These are phyloP conservation scores for Strigamia transsilvanica DNA, from an alignment of 2,888 invertebrate genomes.

Conservation along the genomic window DNA sequence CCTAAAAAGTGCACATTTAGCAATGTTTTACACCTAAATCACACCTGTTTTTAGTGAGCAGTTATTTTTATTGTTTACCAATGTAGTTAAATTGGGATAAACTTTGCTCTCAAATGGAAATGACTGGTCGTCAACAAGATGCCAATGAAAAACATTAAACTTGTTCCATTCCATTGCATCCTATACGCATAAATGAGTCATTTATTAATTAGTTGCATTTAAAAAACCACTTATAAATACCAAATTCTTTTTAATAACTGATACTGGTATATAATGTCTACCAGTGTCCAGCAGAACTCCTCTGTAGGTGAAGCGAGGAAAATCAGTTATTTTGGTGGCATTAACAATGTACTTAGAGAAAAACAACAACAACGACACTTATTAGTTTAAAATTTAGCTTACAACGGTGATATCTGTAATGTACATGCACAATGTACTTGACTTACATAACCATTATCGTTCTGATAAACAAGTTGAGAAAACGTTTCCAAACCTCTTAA, in stretches of 20 bases:
- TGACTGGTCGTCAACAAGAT: conserved; percentile 83
- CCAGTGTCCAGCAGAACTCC: conserved; percentile 90
- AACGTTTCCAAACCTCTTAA: conserved; percentile 87
- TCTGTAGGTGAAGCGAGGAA: conserved; percentile 85
- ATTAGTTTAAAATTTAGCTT: background rate
- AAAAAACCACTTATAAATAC: conserved; percentile 57
- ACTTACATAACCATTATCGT: conserved; percentile 64
- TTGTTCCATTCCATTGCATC: conserved; percentile 92
- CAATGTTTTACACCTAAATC: background rate
- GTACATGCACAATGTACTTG: conserved; percentile 58
- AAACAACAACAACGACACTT: conserved; percentile 56
- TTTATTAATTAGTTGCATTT: background rate
- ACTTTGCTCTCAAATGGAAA: conserved; percentile 77
- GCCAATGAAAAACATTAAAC: conserved; percentile 93
- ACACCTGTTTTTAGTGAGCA: background rate
- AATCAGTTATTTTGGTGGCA: conserved; percentile 75
- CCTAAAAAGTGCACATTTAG: background rate
- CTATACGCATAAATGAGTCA: conserved; percentile 56
- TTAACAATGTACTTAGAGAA: conserved; percentile 73
- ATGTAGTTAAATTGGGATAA: conserved; percentile 62
- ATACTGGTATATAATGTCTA: conserved; percentile 81
- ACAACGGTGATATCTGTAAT: background rate
- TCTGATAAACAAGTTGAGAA: conserved; percentile 74
- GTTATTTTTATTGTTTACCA: background rate
- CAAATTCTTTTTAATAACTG: conserved; percentile 69